Conservation (phyloP, 2,797 vertebrate species). For the Acomys russatus region DNA sequence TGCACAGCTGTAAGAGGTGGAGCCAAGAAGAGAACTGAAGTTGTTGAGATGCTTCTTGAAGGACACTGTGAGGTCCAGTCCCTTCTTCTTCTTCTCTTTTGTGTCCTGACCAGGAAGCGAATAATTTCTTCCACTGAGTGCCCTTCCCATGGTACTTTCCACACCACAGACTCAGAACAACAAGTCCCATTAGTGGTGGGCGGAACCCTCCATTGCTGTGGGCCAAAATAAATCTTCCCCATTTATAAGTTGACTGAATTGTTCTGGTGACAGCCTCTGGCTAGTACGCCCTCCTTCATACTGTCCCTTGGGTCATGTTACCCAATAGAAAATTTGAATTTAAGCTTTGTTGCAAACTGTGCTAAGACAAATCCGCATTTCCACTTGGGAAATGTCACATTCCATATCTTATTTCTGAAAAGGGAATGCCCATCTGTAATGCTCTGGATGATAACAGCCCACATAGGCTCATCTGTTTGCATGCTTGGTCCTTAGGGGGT, state of each 20-base stretch:
- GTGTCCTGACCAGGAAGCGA: not conserved
- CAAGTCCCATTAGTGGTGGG: not conserved
- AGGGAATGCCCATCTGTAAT: not conserved
- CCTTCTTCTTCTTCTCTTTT: not conserved
- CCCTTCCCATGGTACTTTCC: not conserved
- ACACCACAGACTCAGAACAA: not conserved
- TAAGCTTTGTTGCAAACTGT: not conserved
- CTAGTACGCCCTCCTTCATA: not conserved
- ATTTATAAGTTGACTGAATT: not conserved
- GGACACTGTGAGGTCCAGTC: no score
- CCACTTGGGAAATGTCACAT: not conserved
- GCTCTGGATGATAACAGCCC: not conserved
- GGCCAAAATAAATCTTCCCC: not conserved
- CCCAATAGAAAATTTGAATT: constrained; percentile 10
- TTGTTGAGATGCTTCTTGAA: not conserved
- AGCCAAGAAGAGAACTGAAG: not conserved
- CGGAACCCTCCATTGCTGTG: not conserved
- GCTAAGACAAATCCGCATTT: not conserved
- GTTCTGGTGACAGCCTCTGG: not conserved
- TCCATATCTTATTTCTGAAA: constrained; percentile 1
- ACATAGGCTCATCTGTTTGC: not conserved
- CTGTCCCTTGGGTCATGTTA: not conserved
- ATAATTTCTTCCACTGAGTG: not conserved
- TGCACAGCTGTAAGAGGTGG: not conserved
- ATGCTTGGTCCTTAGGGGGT: not conserved